Conservation (phyloP, 1,140 invertebrate species). For the Drosophila fuyamai region DNA sequence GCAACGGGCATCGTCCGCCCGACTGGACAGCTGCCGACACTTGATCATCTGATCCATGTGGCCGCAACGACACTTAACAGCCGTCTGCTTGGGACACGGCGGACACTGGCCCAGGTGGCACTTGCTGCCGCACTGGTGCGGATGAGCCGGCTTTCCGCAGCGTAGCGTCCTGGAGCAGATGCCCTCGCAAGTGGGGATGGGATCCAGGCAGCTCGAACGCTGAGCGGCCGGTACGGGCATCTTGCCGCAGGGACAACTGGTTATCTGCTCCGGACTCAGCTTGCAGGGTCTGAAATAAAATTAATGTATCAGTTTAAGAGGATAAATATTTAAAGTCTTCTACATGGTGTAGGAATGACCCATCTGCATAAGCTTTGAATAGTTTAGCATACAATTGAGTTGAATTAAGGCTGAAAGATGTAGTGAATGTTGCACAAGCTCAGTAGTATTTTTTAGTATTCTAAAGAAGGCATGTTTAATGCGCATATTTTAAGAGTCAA, state of each 20-base stretch:
- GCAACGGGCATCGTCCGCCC: conserved; percentile 91
- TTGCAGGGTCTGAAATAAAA: conserved; percentile 85
- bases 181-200: conserved; percentile 93
- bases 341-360: neutral
- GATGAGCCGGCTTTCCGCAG: conserved; percentile 91
- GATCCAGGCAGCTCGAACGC: conserved; percentile 91
- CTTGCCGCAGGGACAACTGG: conserved; percentile 94
- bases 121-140: conserved; percentile 89
- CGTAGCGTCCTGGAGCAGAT: conserved; percentile 91
- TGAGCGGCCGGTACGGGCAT: conserved; percentile 85
- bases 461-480: neutral
- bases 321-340: neutral
- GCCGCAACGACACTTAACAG: conserved; percentile 96
- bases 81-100: conserved; percentile 91
- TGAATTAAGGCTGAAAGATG: neutral
- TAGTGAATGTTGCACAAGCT: neutral
- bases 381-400: conserved; percentile 5
- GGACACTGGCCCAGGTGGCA: conserved; percentile 94
- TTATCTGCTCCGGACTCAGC: conserved; percentile 88
- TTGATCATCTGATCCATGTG: conserved; percentile 92
- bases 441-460: neutral
- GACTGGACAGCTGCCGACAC: conserved; percentile 90
- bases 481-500: neutral
- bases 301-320: neutral
- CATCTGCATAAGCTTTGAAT: no score